phyloP scores from a whole-genome alignment of 2,797 vertebrate genomes.

The Ctenochaetus hawaiiensis region DNA sequence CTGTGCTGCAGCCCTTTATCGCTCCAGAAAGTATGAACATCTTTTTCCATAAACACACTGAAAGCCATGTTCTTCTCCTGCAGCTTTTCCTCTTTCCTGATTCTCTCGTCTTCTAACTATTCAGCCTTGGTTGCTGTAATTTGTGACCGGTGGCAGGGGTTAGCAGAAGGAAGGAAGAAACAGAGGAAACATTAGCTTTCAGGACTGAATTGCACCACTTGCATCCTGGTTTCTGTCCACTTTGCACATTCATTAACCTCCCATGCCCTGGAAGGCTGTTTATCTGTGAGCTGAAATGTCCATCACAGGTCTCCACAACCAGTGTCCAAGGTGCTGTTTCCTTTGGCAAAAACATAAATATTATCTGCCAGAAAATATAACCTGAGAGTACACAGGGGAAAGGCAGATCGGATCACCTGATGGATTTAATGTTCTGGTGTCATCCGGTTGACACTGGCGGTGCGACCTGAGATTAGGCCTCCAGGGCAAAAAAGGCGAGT shows the following conservation, averaged over 20 bases:
- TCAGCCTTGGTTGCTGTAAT: conserved; percentile 68
- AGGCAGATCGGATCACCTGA: conserved; percentile 73
- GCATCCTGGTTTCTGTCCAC: conserved; percentile 77
- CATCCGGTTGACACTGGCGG: conserved; percentile 72
- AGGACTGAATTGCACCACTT: conserved; percentile 60
- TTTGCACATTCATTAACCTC: conserved; percentile 77
- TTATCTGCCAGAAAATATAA: conserved; percentile 59
- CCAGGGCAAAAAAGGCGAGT: conserved; percentile 71
- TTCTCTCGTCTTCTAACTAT: conserved; percentile 53
- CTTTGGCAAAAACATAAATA: conserved; percentile 70
- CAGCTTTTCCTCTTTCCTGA: conserved; percentile 63
- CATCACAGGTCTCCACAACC: conserved; percentile 13
- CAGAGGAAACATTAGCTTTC: conserved; percentile 73
- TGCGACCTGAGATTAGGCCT: conserved; percentile 75
- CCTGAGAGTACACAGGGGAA: conserved; percentile 47
- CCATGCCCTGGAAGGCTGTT: conserved; percentile 68
- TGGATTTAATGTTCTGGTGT: conserved; percentile 64
- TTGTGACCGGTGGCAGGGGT: conserved; percentile 54
- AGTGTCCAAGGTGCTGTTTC: conserved; percentile 65
- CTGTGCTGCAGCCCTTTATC: conserved; percentile 29
- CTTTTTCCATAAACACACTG: conserved; percentile 54
- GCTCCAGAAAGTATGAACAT: conserved; percentile 45
- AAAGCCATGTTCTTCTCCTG: conserved; percentile 28
- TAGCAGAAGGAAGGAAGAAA: conserved; percentile 77
- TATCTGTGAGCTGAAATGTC: conserved; percentile 54